Conservation (phyloP, 2,797 vertebrate species). For the Crocidura indochinensis region DNA sequence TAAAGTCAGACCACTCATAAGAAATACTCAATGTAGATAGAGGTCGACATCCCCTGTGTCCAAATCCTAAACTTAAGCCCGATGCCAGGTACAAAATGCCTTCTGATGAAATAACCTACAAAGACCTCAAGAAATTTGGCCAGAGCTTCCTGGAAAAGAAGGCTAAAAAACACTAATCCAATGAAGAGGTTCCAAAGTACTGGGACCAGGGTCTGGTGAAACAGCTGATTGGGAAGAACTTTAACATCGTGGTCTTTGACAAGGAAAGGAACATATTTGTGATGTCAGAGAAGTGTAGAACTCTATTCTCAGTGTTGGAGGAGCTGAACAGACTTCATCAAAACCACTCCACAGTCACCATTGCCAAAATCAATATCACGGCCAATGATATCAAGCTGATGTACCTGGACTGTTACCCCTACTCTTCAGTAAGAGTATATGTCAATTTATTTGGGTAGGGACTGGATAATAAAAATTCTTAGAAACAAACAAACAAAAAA, state of each 20-base stretch:
- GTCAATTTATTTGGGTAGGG: too few relatives aligned
- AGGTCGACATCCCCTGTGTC: too few relatives aligned
- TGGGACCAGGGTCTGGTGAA: slow-evolving; percentile 95
- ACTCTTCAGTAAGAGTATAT: too few relatives aligned
- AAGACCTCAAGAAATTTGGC: too few relatives aligned
- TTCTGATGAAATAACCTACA: too few relatives aligned
- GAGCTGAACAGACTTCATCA: slow-evolving; percentile 92
- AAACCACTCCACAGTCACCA: slow-evolving; percentile 89
- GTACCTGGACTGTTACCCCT: slow-evolving; percentile 88
- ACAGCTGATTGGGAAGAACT: slow-evolving; percentile 94
- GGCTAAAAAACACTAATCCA: slow-evolving; percentile 90
- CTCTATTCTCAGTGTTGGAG: slow-evolving; percentile 93
- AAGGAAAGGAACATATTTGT: slow-evolving; percentile 94
- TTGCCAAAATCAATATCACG: slow-evolving; percentile 94
- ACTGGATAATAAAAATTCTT: too few relatives aligned
- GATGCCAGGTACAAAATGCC: too few relatives aligned
- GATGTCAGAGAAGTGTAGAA: slow-evolving; percentile 91
- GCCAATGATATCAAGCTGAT: slow-evolving; percentile 94
- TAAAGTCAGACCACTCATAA: background rate
- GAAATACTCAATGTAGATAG: too few relatives aligned
- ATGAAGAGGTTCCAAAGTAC: slow-evolving; percentile 93
- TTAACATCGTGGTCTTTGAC: slow-evolving; percentile 94
- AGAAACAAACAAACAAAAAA: too few relatives aligned
- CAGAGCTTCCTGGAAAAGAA: too few relatives aligned
- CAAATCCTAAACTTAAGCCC: too few relatives aligned